Base-by-base conservation (phyloP, 1,140 invertebrate genomes). In the Brachionus manjavacas region DNA sequence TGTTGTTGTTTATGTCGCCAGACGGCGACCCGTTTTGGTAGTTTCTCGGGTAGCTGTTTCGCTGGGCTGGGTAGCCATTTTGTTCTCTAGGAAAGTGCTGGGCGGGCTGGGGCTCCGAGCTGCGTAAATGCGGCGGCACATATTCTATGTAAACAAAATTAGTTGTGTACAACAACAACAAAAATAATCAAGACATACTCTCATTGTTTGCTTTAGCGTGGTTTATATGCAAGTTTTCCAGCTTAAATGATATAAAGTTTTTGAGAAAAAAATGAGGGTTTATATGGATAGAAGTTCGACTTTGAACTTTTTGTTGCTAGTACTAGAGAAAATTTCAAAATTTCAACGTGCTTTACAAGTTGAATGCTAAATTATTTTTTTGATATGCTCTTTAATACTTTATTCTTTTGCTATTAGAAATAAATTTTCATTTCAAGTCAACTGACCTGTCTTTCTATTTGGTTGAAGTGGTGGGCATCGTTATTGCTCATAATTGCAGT, bases 1-100 rank as follows among this genome's bases (percentile, higher is more conserved):
- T 74, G 20, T 76, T 76, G 46, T 76, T 76, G 25, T 76, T 76
- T 76, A 76, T 76, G 72, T 76, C 72, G 8, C 72, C 72, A 39
- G 68, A 72, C 8, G 68, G 68, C 8, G 72, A 49, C 4, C 72
- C 72, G 28, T 49, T 74, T 39, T 74, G 23, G n/a, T 28, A n/a
- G 41, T 28, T 46, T 76, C 43, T 46, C 14, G 20, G 39, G 20
- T 49, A 28, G 25, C 49, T 49, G 41, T 49, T 76, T 76, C 39
- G 46, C 14, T 20, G 39, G 12, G n/a, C 20, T n/a, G 46, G 25
- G 8, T 25, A 25, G 20, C 20, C 72, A 76, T 20, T 49, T 76
- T 76, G 72, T 23, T 41, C 6, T 11, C 41, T 76, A 31, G 41
- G 20, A 49, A 49, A 20, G 12, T 49, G 20, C 4, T 35, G 20